A percentile compares a stretch with the other conserved stretches of the same genome.
phyloP scores from a whole-genome alignment of 1,140 invertebrate genomes.

The Dreissena polymorpha region DNA sequence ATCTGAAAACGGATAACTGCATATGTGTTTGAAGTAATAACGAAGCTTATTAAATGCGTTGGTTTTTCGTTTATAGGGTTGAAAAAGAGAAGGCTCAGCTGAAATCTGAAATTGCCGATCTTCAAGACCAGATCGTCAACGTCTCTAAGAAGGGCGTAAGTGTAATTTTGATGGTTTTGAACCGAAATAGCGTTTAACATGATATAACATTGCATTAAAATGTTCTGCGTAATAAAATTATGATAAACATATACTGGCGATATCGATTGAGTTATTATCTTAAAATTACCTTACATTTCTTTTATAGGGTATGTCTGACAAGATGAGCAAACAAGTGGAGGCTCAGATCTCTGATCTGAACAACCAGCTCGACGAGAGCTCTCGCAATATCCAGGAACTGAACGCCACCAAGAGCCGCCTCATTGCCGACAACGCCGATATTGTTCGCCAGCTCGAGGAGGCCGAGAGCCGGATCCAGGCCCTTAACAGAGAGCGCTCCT shows the following conservation, averaged over 20 bases:
- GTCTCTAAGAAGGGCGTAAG: conserved; percentile 96
- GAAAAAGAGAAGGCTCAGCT: conserved; percentile 97
- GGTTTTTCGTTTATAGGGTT: conserved; percentile 84
- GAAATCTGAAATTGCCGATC: conserved; percentile 96
- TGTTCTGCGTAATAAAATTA: background rate
- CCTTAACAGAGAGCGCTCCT: conserved; percentile 98
- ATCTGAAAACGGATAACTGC: background rate
- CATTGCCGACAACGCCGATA: conserved; percentile 96
- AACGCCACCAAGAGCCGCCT: conserved; percentile 71
- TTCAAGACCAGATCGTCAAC: conserved; percentile 89
- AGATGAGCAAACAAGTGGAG: conserved; percentile 97
- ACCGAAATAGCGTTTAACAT: background rate
- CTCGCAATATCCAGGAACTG: conserved; percentile 73
- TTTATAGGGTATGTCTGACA: conserved; percentile 85
- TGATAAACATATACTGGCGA: background rate
- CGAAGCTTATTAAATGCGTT: too few species aligned
- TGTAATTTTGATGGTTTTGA: conserved; percentile 44
- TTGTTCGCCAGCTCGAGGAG: conserved; percentile 94
- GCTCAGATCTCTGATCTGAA: conserved; percentile 97
- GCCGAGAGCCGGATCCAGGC: conserved; percentile 92
- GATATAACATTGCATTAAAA: background rate
- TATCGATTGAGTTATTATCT: background rate
- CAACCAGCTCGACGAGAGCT: conserved; percentile 90
- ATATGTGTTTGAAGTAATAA: too few species aligned
- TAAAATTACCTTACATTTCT: conserved; percentile 68